phyloP scores from a whole-genome alignment of 1,140 invertebrate genomes.

The Akabosia matsudoensis region DNA sequence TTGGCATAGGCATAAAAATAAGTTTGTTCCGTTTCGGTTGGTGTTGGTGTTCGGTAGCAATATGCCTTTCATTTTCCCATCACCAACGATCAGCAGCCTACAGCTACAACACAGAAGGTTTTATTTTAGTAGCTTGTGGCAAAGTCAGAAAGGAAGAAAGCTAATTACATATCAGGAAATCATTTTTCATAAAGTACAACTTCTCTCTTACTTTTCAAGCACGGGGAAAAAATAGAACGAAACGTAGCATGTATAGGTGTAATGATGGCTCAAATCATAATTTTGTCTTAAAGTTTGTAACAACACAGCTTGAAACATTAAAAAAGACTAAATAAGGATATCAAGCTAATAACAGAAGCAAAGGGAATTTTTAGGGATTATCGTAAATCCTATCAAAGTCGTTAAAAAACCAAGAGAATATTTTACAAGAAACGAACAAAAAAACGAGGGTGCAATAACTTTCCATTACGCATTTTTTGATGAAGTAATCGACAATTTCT shows the following conservation, averaged over 20 bases:
- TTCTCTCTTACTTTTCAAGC: neutral
- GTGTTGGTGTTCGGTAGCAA: neutral
- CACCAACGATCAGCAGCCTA: neutral
- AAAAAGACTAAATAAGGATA: neutral
- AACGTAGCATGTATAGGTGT: neutral
- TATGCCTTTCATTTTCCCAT: slow-evolving; percentile 11
- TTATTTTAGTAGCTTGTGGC: neutral
- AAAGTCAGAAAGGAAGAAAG: neutral
- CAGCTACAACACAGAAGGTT: neutral
- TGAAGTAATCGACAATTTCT: no score
- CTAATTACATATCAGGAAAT: slow-evolving; percentile 12
- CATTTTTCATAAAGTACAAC: slow-evolving; percentile 8
- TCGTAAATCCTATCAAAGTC: neutral
- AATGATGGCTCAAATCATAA: neutral
- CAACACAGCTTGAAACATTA: neutral
- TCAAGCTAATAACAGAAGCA: neutral
- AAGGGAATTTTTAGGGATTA: neutral
- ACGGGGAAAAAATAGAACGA: neutral
- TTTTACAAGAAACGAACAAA: no score
- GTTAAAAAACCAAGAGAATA: no score
- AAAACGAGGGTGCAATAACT: no score
- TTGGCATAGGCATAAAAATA: neutral
- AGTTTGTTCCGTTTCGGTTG: neutral
- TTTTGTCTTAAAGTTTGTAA: neutral
- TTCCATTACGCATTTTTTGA: no score